These are phyloP conservation scores for Zapornia atra DNA, from an alignment of 2,113 vertebrate species.

Conservation along the genomic window DNA sequence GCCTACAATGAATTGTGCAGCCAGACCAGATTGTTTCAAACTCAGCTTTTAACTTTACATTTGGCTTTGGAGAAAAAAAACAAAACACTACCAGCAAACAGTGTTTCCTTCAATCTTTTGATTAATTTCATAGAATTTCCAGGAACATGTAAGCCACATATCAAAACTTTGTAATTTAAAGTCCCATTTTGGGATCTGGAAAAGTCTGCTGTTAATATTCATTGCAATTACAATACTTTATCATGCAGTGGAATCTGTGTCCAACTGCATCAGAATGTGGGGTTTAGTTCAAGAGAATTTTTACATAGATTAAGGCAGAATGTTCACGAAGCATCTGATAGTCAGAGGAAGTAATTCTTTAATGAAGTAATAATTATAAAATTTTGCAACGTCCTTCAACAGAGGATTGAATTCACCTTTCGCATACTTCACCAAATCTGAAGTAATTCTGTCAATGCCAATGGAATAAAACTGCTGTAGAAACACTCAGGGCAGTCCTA, in stretches of 20 bases:
- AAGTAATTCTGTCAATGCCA: not conserved
- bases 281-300: not conserved
- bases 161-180: not conserved
- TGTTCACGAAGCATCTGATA: not conserved
- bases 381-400: not conserved
- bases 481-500: not conserved
- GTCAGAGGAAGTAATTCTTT: not conserved
- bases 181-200: not conserved
- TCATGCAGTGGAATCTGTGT: not conserved
- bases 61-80: not conserved
- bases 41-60: not conserved
- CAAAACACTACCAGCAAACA: not conserved
- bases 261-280: not conserved
- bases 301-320: not conserved
- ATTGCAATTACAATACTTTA: not conserved
- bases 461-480: not conserved
- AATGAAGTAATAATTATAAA: not conserved
- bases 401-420: not conserved
- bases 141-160: not conserved
- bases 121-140: conserved; percentile 17
- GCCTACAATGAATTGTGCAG: not conserved
- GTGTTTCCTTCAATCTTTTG: conserved; percentile 5
- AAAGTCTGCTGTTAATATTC: not conserved
- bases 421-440: not conserved
- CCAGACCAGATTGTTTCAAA: not conserved